Evolutionary conservation across 2,113 vertebrate genomes (phyloP), one percentile per base, ranked within the genome.

Genomic region (Sarotherodon lohbergeri): DNA sequence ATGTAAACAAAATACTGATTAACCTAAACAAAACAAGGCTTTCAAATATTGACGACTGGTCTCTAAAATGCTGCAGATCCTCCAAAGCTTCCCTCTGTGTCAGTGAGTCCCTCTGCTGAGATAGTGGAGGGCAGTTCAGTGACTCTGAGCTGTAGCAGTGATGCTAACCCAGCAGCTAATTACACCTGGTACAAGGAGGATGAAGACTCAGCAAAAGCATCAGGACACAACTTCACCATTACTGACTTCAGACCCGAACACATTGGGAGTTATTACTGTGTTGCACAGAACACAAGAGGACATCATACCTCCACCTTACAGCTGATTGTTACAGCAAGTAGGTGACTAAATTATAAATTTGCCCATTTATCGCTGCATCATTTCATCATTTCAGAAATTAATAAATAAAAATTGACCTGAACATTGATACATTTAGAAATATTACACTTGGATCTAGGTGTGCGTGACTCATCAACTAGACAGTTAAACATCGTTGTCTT

Each of bases 101-200:
- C 50, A 19, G 78, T 88, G 57, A 90, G 29, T 80, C 86, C 85
- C 10, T 57, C 89, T 54, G 80, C 3, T 66, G 63, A 79, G 27
- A 54, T 59, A 27, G 6, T 50, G 36, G 90, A 86, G 85, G 88
- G 86, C 17, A 76, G 71, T 36, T 73, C 88, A 61, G 85, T 94
- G 0, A 89, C 2, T 83, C 90, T 93, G 6, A 10, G 2, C 76
- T 93, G 90, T 4, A 87, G 54, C 85, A 87, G 52, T 87, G 80
- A 57, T 76, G 85, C 85, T 50, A 87, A 87, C 27, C 85, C 85
- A 73, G 80, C 76, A 81, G 84, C 59, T 54, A 46, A 0, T 0
- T 81, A 71, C 5, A 68, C 48, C 57, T 86, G 84, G 84, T 81
- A 81, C 6, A 81, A 56, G 36, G 3, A 80, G 43, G 1, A 82